Percentiles rank a stretch among this genome's conserved stretches.
phyloP scores from a whole-genome alignment of 53 echinoderm and acorn worm species.

The Holothuria leucospilota region DNA sequence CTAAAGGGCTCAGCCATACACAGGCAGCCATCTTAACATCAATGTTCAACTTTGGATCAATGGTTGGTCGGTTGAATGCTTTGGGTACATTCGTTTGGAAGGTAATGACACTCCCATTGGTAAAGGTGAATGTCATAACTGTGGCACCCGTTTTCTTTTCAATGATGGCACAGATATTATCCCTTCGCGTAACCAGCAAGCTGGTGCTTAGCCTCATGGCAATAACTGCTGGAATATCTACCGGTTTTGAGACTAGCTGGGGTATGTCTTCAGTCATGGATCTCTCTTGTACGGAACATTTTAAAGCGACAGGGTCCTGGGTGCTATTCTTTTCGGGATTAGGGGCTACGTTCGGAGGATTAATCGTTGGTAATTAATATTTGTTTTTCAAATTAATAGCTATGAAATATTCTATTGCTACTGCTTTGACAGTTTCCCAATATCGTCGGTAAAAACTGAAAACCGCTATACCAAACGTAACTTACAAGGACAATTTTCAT shows the following conservation, averaged over 20 bases:
- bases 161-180: neutral
- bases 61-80: neutral
- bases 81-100: neutral
- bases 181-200: neutral
- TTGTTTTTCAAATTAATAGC: too few relatives aligned
- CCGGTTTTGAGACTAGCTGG: neutral
- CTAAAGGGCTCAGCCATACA: neutral
- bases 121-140: neutral
- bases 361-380: too few relatives aligned
- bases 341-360: slow-evolving; percentile 4
- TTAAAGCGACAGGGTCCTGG: neutral
- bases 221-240: neutral
- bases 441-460: too few relatives aligned
- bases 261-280: neutral
- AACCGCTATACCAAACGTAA: too few relatives aligned
- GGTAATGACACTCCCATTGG: neutral
- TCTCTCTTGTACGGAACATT: slow-evolving; percentile 13
- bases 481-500: too few relatives aligned
- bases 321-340: neutral
- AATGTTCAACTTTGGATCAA: neutral
- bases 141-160: neutral
- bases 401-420: too few relatives aligned
- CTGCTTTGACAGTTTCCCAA: too few relatives aligned
- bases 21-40: neutral
- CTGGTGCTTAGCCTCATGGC: neutral